Base-by-base conservation (phyloP, 1,140 invertebrate species). In the Pristionchus pacificus region DNA sequence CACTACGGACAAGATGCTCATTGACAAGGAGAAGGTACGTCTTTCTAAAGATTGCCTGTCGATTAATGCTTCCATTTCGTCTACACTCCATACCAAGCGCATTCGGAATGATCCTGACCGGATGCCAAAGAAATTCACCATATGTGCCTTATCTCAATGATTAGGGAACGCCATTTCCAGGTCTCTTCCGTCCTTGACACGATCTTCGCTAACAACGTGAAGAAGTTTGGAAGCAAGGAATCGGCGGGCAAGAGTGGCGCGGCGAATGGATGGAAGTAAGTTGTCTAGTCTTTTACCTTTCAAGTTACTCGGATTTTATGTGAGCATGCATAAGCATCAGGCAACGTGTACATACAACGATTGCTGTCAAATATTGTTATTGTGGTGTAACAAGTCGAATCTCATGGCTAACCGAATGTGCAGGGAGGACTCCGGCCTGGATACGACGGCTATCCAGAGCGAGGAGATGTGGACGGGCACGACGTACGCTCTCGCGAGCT, bases 401-500 rank as follows among this genome's bases (percentile, higher is more conserved):
- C n/a, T n/a, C n/a, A n/a, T n/a, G n/a, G 38, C 38, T 10, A 10
- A 49, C 6, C 6, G 19, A 10, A 49, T 65, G 65, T 71, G 27
- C 55, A 72, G 70, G 30, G 31, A 66, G 3, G 55, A 58, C 32
- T 49, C 55, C 27, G 6, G 33, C 38, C 86, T 91, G 57, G 92
- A 95, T 84, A 85, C 85, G 13, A 88, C 88, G 38, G 90, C 89
- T 33, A 84, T 92, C 68, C 93, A 95, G 86, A 91, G 92, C 79
- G 91, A 92, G 85, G 93, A 96, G 86, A 90, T 92, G 75, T 96
- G 93, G 93, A 90, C 89, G 1, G 93, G 93, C 0, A 91, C 94
- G 33, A 90, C 90, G 0, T 95, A 93, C 81, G 90, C 89, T 1
- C 80, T 95, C 1, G 90, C 91, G 2, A 89, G 92, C 2, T 88